phyloP scores from a whole-genome alignment of 2,797 vertebrate species.

The Characodon lateralis region DNA sequence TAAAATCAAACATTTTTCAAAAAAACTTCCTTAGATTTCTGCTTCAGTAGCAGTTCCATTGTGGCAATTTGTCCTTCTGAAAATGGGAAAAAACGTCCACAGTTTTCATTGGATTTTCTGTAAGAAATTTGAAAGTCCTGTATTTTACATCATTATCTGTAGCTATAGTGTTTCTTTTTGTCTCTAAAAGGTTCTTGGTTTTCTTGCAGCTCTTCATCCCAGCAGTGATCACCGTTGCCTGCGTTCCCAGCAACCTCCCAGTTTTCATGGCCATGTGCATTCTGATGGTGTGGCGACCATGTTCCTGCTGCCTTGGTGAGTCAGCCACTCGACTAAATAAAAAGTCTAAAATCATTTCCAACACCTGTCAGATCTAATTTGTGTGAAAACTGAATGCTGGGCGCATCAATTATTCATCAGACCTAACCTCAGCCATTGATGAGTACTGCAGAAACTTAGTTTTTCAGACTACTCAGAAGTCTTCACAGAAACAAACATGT shows the following conservation, averaged over 20 bases:
- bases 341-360: constrained; percentile 19
- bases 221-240: constrained; percentile 66
- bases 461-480: constrained; percentile 11
- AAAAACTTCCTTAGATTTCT: constrained; percentile 59
- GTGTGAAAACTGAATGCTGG: constrained; percentile 28
- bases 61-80: constrained; percentile 79
- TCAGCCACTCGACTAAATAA: constrained; percentile 27
- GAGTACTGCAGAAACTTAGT: constrained; percentile 26
- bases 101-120: constrained; percentile 74
- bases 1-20: background rate
- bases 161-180: background rate
- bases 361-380: constrained; percentile 42
- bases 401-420: constrained; percentile 51
- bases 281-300: constrained; percentile 74
- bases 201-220: constrained; percentile 79
- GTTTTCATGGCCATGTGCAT: constrained; percentile 73
- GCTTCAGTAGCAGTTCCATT: constrained; percentile 77
- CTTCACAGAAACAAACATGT: constrained; percentile 3
- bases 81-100: constrained; percentile 81
- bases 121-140: constrained; percentile 54
- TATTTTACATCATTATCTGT: background rate
- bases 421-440: constrained; percentile 24
- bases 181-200: constrained; percentile 5
- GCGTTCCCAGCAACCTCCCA: constrained; percentile 73
- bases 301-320: constrained; percentile 84